Conservation (phyloP, 2,797 vertebrate genomes). For the Falco cherrug region DNA sequence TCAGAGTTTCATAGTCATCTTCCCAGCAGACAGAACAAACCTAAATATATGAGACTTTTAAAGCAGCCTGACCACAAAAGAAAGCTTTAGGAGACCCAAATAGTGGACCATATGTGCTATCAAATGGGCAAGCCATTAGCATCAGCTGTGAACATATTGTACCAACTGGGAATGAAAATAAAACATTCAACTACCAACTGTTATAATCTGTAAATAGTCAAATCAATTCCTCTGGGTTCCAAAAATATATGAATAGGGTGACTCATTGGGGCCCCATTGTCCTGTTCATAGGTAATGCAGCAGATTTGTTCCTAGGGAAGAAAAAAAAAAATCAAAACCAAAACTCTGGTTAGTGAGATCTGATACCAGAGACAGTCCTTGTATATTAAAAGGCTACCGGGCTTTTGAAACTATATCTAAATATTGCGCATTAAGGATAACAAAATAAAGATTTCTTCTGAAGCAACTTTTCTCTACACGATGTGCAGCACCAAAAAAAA, state of each 20-base stretch:
- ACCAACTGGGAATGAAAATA: conserved; percentile 81
- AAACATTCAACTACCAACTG: conserved; percentile 81
- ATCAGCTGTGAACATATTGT: conserved; percentile 81
- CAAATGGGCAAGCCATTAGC: conserved; percentile 80
- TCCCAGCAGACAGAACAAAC: conserved; percentile 64
- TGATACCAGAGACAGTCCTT: background rate
- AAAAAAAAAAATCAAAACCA: background rate
- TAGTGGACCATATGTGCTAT: conserved; percentile 80
- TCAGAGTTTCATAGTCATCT: conserved; percentile 36
- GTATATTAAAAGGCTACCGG: conserved; percentile 20
- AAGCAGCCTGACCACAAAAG: conserved; percentile 73
- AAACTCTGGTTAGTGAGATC: background rate
- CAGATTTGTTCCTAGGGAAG: background rate
- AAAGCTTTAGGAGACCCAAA: conserved; percentile 70
- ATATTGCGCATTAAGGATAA: conserved; percentile 42
- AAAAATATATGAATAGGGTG: conserved; percentile 70
- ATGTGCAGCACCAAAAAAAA: background rate
- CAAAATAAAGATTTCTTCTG: conserved; percentile 42
- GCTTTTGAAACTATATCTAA: conserved; percentile 48
- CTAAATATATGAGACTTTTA: conserved; percentile 50
- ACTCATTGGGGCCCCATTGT: conserved; percentile 43
- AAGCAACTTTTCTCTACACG: conserved; percentile 50
- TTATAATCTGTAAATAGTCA: conserved; percentile 78
- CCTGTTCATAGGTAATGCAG: conserved; percentile 63
- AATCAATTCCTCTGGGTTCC: conserved; percentile 73